These are phyloP conservation scores for Hirudinaria manillensis DNA, from an alignment of 2,888 invertebrate species.

Conservation along the genomic window DNA sequence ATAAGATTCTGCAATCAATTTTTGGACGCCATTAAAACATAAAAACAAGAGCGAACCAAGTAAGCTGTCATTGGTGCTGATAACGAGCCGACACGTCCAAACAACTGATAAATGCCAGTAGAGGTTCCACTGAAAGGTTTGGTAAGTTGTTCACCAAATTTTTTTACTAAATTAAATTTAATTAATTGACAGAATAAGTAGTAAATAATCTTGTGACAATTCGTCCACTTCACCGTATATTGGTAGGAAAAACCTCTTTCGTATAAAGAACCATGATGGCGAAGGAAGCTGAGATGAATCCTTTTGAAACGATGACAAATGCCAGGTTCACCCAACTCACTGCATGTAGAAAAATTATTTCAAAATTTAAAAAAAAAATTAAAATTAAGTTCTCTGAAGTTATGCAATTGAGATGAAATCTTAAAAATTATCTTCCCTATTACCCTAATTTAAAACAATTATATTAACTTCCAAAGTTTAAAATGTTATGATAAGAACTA, in stretches of 20 bases:
- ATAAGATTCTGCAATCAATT: no score
- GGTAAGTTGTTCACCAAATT: not conserved
- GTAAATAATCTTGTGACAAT: no score
- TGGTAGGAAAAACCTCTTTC: slow-evolving; percentile 37
- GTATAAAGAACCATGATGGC: slow-evolving; percentile 35
- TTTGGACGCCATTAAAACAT: no score
- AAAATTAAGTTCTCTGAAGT: not conserved
- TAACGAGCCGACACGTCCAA: slow-evolving; percentile 17
- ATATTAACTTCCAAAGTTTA: no score
- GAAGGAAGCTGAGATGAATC: slow-evolving; percentile 35
- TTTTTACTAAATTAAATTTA: no score
- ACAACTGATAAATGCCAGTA: slow-evolving; percentile 19
- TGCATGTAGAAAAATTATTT: not conserved
- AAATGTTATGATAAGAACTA: no score
- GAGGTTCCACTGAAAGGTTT: slow-evolving; percentile 9
- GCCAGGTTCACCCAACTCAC: not conserved
- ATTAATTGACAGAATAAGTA: no score
- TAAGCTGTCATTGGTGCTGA: slow-evolving; percentile 17
- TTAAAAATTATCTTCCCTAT: no score
- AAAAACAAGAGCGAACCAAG: no score
- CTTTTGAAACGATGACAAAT: slow-evolving; percentile 32
- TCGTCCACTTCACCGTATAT: slow-evolving; percentile 26
- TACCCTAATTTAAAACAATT: no score
- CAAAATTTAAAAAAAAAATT: not conserved
- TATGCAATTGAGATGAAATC: no score